Evolutionary conservation across 2,113 vertebrate genomes (phyloP).

Genomic region (Lagopus leucura): DNA sequence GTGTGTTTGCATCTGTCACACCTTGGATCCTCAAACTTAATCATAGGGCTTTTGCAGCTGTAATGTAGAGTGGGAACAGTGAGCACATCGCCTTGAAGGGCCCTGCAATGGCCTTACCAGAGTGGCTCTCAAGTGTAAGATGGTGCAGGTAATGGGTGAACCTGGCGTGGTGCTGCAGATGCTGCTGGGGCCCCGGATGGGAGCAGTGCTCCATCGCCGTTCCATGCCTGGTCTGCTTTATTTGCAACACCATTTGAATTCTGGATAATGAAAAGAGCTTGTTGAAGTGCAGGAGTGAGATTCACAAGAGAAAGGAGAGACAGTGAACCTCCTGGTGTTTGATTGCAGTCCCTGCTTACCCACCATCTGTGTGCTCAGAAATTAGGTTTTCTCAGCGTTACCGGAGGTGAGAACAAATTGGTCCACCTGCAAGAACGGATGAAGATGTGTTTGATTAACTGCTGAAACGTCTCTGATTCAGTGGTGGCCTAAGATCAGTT

Average conservation of each 20-base stretch:
- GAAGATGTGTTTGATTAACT: not conserved
- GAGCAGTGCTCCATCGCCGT: not conserved
- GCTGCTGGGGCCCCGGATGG: not conserved
- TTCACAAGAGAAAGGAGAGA: not conserved
- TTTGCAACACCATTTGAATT: not conserved
- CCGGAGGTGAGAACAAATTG: not conserved
- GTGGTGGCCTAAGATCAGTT: not conserved
- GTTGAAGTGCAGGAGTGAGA: not conserved
- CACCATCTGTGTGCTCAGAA: not conserved
- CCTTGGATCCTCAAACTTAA: conserved; percentile 25
- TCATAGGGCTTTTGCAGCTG: not conserved
- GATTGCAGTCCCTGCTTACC: not conserved
- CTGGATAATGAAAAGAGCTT: not conserved
- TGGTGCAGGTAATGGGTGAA: not conserved
- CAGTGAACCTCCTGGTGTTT: not conserved
- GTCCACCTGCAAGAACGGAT: not conserved
- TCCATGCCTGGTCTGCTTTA: not conserved
- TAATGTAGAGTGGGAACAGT: not conserved
- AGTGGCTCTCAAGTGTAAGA: not conserved
- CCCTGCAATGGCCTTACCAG: not conserved
- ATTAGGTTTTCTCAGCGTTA: not conserved
- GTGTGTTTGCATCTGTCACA: not conserved
- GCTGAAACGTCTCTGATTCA: not conserved
- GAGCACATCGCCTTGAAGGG: not conserved
- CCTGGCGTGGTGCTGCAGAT: not conserved